phyloP scores from a whole-genome alignment of 2,888 invertebrate genomes.

The Latheticus oryzae region DNA sequence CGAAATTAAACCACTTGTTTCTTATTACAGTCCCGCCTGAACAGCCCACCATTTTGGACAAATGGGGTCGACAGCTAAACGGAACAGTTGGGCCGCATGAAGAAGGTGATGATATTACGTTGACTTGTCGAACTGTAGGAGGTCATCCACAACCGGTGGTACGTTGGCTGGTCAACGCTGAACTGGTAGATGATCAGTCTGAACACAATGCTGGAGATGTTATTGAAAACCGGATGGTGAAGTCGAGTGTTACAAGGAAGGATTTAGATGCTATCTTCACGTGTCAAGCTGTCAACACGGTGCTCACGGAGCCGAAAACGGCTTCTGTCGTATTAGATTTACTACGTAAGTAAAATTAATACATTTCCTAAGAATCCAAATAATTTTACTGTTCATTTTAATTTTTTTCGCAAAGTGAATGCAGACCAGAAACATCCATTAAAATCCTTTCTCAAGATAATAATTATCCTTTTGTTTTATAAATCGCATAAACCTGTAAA shows the following conservation, averaged over 20 bases:
- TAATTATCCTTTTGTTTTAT: conserved; percentile 8
- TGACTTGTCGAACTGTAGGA: conserved; percentile 88
- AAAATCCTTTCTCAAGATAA: conserved; percentile 6
- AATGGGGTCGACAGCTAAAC: conserved; percentile 85
- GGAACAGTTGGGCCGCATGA: conserved; percentile 85
- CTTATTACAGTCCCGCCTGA: conserved; percentile 84
- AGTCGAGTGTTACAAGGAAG: conserved; percentile 80
- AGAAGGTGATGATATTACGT: conserved; percentile 85
- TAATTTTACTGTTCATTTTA: too few relatives aligned
- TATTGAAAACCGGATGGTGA: conserved; percentile 83
- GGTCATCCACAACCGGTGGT: conserved; percentile 87
- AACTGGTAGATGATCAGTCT: conserved; percentile 83
- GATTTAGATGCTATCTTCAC: conserved; percentile 89
- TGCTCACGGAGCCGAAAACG: conserved; percentile 83
- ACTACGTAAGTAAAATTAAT: conserved; percentile 76
- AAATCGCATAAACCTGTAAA: background rate
- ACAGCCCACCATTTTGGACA: conserved; percentile 85
- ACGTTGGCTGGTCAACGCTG: conserved; percentile 85
- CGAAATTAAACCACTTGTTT: conserved; percentile 31
- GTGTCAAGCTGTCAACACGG: conserved; percentile 88
- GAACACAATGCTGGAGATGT: conserved; percentile 88
- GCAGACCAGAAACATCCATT: too few relatives aligned
- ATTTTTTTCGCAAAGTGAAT: too few relatives aligned
- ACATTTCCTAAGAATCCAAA: too few relatives aligned
- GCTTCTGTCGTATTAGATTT: conserved; percentile 81